phyloP scores from a whole-genome alignment of 2,888 invertebrate species.

The Muscina levida region DNA sequence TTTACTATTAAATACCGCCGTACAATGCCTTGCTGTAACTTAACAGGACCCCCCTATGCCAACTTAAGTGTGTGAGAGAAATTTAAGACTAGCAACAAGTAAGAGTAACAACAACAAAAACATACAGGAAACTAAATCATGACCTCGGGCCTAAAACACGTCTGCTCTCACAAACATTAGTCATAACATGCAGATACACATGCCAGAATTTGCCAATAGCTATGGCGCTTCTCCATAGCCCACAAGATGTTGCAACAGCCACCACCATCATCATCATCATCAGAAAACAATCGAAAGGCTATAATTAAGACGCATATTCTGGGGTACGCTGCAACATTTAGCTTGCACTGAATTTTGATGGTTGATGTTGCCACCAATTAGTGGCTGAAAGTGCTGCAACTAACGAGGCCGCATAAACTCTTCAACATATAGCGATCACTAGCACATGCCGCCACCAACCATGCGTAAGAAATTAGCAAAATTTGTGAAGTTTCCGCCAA shows the following conservation, averaged over 20 bases:
- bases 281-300: conserved; percentile 72
- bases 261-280: conserved; percentile 50
- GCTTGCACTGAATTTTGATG: not conserved
- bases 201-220: conserved; percentile 61
- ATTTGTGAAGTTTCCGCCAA: too few relatives aligned
- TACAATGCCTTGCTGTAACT: too few relatives aligned
- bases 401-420: not conserved
- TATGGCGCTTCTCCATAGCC: conserved; percentile 69
- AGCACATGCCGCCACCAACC: too few relatives aligned
- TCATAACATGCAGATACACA: not conserved
- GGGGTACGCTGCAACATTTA: conserved; percentile 70
- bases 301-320: conserved; percentile 78
- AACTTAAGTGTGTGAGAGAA: not conserved
- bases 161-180: not conserved
- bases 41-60: too few relatives aligned
- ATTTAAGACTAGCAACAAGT: conserved; percentile 48
- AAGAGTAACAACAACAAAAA: conserved; percentile 22
- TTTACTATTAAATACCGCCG: conserved; percentile 5
- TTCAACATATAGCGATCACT: too few relatives aligned
- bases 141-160: conserved; percentile 23
- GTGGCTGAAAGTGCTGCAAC: conserved; percentile 22
- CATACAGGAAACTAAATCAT: conserved; percentile 24
- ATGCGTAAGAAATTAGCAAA: too few relatives aligned
- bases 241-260: conserved; percentile 43
- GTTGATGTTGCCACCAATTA: conserved; percentile 20